Base-by-base conservation (phyloP, 2,797 vertebrate genomes). In the Cynopterus sphinx region DNA sequence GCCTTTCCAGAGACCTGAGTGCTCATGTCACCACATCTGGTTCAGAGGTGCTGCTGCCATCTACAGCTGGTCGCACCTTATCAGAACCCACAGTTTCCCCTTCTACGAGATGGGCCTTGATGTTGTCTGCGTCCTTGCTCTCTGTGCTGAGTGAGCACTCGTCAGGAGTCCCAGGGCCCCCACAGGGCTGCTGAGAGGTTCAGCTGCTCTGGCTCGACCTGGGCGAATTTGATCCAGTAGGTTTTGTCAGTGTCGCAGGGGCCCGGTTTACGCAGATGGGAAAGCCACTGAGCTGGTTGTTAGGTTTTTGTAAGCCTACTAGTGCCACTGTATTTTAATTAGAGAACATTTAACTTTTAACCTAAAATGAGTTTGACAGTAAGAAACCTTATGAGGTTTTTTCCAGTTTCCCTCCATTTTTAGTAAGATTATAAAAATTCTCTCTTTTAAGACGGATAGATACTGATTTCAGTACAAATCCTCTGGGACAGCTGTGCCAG, bases 361-460 rank as follows among this genome's bases (percentile, higher is more conserved):
- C 17, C 67, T 63, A 24, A 78, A 86, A 73, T 41, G 26, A 59
- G 16, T 81, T 85, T 59, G 7, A 24, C 70, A 36, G 36, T 75
- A 81, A 61, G 74, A 78, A 67, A 87, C 73, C 26, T 17, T 78
- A 10, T 19, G 11, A 87, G 9, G 17, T 46, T n/a, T 53, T 53
- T 39, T 33, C 31, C 43, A 63, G 17, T 55, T 78, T 84, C 67
- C 61, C 22, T 26, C 68, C 61, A 36, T 33, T 73, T 46, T 68
- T 28, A 86, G 31, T 74, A 87, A 82, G 53, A 63, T 51, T 85
- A 87, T 81, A 77, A 51, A 79, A 46, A 70, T 68, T 39, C 5
- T 13, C 0, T 53, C 16, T 85, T 87, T 85, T n/a, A 49, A 39
- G 53, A 75, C 15, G 26, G 28, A 73, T 28, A 28, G 33, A 9